Conservation (phyloP, 2,888 invertebrate species). For the Drosophila kanekoi region DNA sequence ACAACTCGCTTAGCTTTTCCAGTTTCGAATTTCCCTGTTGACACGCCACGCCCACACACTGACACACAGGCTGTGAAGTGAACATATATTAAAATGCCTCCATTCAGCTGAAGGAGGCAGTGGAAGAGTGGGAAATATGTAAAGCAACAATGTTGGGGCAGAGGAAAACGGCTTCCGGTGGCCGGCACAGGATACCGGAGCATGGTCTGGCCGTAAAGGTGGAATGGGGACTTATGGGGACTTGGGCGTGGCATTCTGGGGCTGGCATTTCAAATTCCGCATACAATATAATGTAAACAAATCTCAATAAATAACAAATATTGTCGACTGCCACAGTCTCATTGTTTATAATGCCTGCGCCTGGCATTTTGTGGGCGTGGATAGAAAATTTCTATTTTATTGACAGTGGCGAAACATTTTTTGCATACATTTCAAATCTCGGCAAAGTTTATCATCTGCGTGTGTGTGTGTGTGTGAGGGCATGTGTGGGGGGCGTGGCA, state of each 20-base stretch:
- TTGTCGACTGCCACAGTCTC: conserved; percentile 22
- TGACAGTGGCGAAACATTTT: conserved; percentile 64
- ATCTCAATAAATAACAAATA: conserved; percentile 72
- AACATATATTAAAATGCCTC: conserved; percentile 63
- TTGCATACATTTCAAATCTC: conserved; percentile 66
- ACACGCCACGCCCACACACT: conserved; percentile 28
- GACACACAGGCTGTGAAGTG: conserved; percentile 19
- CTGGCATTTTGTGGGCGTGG: conserved; percentile 48
- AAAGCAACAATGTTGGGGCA: conserved; percentile 17
- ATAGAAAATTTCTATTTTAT: conserved; percentile 65
- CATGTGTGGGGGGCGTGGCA: conserved; percentile 4
- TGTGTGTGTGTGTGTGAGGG: background rate
- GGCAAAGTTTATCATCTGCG: conserved; percentile 24
- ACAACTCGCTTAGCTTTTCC: conserved; percentile 6
- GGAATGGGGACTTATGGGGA: background rate
- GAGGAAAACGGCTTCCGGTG: conserved; percentile 21
- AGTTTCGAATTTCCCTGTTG: conserved; percentile 18
- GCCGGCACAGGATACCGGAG: conserved; percentile 25
- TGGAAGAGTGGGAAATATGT: conserved; percentile 36
- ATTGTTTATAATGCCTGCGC: conserved; percentile 20
- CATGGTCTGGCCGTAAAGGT: background rate
- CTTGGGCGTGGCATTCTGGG: background rate
- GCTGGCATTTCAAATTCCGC: conserved; percentile 32
- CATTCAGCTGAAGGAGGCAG: conserved; percentile 20
- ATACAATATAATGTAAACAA: conserved; percentile 67